Evolutionary conservation across 1,140 invertebrate genomes (phyloP), one percentile per base, ranked within the genome.

Genomic region (Sinonovacula constricta): DNA sequence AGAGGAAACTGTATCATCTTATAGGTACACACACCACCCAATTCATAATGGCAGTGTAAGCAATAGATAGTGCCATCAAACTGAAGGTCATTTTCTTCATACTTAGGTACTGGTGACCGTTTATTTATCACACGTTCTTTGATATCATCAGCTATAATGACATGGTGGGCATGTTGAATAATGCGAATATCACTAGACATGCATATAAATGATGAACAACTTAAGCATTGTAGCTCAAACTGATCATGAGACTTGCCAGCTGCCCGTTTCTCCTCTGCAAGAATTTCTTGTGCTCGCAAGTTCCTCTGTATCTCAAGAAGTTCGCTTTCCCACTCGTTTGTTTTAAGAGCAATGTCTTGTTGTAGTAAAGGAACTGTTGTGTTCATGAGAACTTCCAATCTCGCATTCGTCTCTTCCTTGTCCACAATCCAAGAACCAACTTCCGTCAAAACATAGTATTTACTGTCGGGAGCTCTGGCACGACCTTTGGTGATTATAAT

Each of bases 301-400:
- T 84, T 59, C n/a, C n/a, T n/a, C n/a, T n/a, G n/a, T n/a, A n/a
- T n/a, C n/a, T n/a, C n/a, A n/a, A n/a, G n/a, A n/a, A n/a, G n/a
- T n/a, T n/a, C n/a, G n/a, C n/a, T n/a, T 12, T 63, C 51, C 60
- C 80, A 84, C 2, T 63, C 39, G n/a, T 72, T 59, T 36, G 10
- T 33, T 49, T 80, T 31, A 36, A 72, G 67, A 56, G 71, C 65
- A 15, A 72, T 63, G 26, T 82, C 63, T 30, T n/a, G 31, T 45
- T 81, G 79, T 7, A 85, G 57, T 1, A 77, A 5, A n/a, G 39
- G 45, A n/a, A 88, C 80, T 10, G 83, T 82, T 33, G 75, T 53
- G n/a, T 81, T 81, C 86, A 87, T 87, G 74, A 88, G 82, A 26
- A 72, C 65, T 60, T 88, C 87, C 22, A 83, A n/a, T n/a, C 82